Percentiles rank a stretch among this genome's conserved stretches.
Conservation (phyloP, 2,797 vertebrate species). For the Epinephelus malabaricus region DNA sequence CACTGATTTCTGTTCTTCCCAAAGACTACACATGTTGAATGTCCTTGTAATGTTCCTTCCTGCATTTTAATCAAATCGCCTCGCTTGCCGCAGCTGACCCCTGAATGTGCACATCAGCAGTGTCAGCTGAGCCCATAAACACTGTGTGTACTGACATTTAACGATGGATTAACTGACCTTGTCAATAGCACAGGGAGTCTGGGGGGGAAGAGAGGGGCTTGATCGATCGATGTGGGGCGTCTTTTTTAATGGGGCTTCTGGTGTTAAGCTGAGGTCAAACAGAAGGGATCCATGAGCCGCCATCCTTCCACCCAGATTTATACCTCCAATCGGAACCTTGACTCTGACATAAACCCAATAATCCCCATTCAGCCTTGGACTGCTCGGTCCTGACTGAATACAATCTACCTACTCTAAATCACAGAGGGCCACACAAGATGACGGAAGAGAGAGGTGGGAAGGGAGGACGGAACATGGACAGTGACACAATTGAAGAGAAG, state of each 20-base stretch:
- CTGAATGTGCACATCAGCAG: conserved; percentile 55
- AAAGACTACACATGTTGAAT: conserved; percentile 1
- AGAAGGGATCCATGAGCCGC: conserved; percentile 52
- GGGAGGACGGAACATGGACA: conserved; percentile 12
- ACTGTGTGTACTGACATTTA: conserved; percentile 51
- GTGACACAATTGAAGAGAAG: conserved; percentile 11
- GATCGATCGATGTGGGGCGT: conserved; percentile 55
- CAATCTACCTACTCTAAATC: conserved; percentile 50
- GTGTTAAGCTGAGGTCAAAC: conserved; percentile 76
- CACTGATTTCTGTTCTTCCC: background rate
- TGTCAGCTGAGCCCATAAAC: conserved; percentile 54
- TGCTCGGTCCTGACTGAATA: conserved; percentile 43
- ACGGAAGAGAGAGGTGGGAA: background rate
- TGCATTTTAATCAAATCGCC: conserved; percentile 50
- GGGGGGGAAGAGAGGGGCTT: conserved; percentile 2
- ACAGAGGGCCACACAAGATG: conserved; percentile 56
- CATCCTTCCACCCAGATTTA: conserved; percentile 63
- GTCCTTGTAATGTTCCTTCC: conserved; percentile 25
- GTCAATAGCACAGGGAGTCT: conserved; percentile 53
- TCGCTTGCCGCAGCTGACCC: conserved; percentile 33
- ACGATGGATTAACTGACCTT: conserved; percentile 69
- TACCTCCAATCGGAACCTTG: conserved; percentile 69
- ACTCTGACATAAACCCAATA: conserved; percentile 73
- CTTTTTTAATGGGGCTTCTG: conserved; percentile 61
- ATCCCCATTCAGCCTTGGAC: conserved; percentile 60